phyloP scores from a whole-genome alignment of 2,888 invertebrate species.

The Cheilosia grossa region DNA sequence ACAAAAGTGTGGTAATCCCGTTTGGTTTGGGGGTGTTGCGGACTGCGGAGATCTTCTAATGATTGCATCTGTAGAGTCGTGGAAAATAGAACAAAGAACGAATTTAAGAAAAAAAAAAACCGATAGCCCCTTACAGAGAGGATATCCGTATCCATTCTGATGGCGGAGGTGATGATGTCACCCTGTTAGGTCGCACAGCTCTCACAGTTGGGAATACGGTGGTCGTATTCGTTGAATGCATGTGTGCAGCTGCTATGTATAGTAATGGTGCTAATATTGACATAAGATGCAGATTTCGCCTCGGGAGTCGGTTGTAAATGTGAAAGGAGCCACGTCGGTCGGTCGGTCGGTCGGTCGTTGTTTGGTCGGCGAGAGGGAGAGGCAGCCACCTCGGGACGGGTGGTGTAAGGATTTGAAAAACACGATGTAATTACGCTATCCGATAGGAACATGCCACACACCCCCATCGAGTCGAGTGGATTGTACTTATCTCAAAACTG shows the following conservation, averaged over 20 bases:
- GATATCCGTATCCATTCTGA: neutral
- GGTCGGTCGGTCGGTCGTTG: neutral
- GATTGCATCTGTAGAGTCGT: neutral
- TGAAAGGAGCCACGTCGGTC: constrained; percentile 40
- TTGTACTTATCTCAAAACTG: constrained; percentile 78
- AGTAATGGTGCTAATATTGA: constrained; percentile 71
- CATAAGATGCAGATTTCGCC: constrained; percentile 60
- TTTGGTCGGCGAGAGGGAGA: neutral
- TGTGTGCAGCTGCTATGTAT: constrained; percentile 23
- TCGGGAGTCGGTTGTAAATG: constrained; percentile 52
- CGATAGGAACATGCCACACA: constrained; percentile 57
- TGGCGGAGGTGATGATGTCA: neutral
- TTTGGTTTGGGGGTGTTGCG: neutral
- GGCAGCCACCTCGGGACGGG: neutral
- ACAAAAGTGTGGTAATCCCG: constrained; percentile 11
- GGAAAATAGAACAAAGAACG: neutral
- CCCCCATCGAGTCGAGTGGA: constrained; percentile 77
- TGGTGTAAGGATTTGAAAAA: constrained; percentile 32
- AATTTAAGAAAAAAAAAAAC: neutral
- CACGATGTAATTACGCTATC: constrained; percentile 67
- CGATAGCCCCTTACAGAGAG: neutral
- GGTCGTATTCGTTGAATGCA: neutral
- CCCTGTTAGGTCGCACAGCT: constrained; percentile 5
- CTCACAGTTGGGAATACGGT: neutral
- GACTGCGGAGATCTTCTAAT: neutral